phyloP scores from a whole-genome alignment of 1,140 invertebrate genomes.

The Aphis craccivora region DNA sequence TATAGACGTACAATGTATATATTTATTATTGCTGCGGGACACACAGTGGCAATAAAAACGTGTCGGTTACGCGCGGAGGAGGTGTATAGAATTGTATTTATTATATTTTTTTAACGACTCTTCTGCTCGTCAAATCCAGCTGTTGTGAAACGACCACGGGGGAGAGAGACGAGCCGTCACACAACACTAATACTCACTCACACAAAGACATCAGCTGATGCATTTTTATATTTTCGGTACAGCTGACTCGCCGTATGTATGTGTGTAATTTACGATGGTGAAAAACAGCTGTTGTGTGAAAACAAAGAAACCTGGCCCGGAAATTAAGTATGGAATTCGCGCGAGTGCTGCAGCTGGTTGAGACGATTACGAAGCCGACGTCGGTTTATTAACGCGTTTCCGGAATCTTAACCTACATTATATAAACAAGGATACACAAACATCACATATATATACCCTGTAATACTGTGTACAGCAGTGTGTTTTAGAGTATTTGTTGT shows the following conservation, averaged over 20 bases:
- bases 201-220: conserved; percentile 29
- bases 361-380: background rate
- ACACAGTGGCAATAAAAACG: conserved; percentile 46
- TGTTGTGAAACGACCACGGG: conserved; percentile 31
- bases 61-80: conserved; percentile 21
- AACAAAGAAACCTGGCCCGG: conserved; percentile 50
- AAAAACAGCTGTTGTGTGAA: conserved; percentile 54
- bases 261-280: background rate
- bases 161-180: background rate
- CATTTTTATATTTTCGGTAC: conserved; percentile 26
- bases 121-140: conserved; percentile 41
- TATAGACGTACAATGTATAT: background rate
- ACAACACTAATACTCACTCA: background rate
- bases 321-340: conserved; percentile 52
- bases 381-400: conserved; percentile 19
- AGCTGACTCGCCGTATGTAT: conserved; percentile 15
- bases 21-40: background rate
- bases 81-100: conserved; percentile 43
- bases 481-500: background rate
- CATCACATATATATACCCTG: background rate
- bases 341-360: background rate
- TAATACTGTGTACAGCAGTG: background rate
- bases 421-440: background rate
- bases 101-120: conserved; percentile 54
- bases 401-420: conserved; percentile 51